Percentiles rank a stretch among this genome's conserved stretches.
Evolutionary conservation across 2,888 invertebrate genomes (phyloP).

Genomic region (Proisotoma minuta): DNA sequence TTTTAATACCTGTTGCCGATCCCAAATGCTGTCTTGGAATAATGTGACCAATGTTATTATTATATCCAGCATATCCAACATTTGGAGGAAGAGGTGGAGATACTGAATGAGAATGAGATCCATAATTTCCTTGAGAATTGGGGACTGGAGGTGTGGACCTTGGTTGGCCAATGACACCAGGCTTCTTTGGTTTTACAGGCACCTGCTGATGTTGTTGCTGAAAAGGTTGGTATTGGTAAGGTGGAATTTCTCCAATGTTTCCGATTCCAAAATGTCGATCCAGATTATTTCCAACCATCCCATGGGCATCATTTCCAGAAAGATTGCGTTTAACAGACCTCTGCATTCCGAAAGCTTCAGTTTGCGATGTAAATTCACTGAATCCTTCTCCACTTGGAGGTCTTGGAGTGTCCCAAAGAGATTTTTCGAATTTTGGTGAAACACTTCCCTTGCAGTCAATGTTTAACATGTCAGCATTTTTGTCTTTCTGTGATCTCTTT

Average conservation of each 20-base stretch:
- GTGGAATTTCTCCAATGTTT: slow-evolving; percentile 1
- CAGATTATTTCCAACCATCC: background rate
- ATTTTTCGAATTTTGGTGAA: slow-evolving; percentile 24
- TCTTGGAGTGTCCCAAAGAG: slow-evolving; percentile 43
- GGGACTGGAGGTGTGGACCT: slow-evolving; percentile 15
- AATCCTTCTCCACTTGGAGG: slow-evolving; percentile 36
- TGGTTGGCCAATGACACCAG: slow-evolving; percentile 44
- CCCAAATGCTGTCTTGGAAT: background rate
- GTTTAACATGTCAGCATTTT: background rate
- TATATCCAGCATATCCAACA: background rate
- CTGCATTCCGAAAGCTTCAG: slow-evolving; percentile 39
- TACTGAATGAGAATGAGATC: background rate
- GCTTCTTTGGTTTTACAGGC: slow-evolving; percentile 9
- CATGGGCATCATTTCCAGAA: background rate
- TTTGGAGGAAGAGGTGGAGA: background rate
- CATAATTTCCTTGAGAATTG: slow-evolving; percentile 4
- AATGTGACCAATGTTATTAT: too few relatives aligned
- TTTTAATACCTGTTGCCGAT: background rate
- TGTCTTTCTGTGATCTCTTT: slow-evolving; percentile 9
- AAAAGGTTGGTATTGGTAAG: background rate
- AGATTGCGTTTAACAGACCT: slow-evolving; percentile 27
- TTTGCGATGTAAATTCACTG: slow-evolving; percentile 40
- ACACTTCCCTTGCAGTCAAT: slow-evolving; percentile 11
- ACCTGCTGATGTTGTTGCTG: slow-evolving; percentile 17
- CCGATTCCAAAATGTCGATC: background rate